Evolutionary conservation across 1,140 invertebrate species (phyloP), one percentile per base, ranked within the genome.

Genomic region (Ephestia elutella): DNA sequence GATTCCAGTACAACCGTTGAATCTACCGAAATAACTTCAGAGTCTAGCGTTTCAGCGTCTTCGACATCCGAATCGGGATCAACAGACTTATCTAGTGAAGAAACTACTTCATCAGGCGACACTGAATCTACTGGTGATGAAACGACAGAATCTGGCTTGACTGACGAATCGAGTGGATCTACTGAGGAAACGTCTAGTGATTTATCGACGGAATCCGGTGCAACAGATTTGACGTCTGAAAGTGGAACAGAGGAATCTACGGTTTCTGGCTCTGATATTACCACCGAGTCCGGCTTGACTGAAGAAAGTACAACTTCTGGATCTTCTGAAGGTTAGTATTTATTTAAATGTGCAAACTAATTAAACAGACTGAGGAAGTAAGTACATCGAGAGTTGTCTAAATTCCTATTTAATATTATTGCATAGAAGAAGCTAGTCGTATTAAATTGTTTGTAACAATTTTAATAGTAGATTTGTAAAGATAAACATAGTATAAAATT

Each of bases 1-100:
- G 50, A 25, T 18, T 53, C 50, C n/a, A 25, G 50, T 21, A 13
- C 13, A 7, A 25, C 19, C 20, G 49, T 20, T 20, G 17, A 5
- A 20, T 20, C 32, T 5, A 25, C 21, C 21, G 21, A 25, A 25
- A 7, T 7, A 7, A 25, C 21, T 25, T 25, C 21, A 32, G 30
- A 4, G 9, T 8, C 30, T 9, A 32, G 30, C 30, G 30, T 32
- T 9, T 32, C 30, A 4, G 30, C 3, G 1, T 32, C 11, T 5
- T 32, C 5, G 13, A 54, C 51, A 25, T 49, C 32, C 0, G 54
- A 50, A 32, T 35, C 59, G 19, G 54, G 13, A 50, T 48, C 49
- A 5, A 56, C 59, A 32, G 59, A 56, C 35, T n/a, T 18, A 54
- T 57, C 56, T 32, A 44, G 49, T 19, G 48, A 28, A 51, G 49